Conservation (phyloP, 2,113 vertebrate species). For the Rhea americana region DNA sequence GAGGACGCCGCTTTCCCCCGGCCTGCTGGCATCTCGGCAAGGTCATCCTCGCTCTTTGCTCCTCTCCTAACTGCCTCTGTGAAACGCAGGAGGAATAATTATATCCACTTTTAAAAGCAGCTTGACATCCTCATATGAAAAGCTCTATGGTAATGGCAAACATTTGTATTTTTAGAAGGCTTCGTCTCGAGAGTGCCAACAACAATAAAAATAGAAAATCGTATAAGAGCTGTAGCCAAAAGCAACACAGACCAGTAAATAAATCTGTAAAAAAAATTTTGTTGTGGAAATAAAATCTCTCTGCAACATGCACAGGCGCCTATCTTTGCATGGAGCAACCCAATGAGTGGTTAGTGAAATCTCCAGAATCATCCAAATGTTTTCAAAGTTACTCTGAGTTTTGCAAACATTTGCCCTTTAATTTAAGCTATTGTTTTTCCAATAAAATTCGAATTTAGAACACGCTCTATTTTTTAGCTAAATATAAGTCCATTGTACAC, state of each 20-base stretch:
- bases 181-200: conserved; percentile 16
- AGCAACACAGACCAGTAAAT: conserved; percentile 6
- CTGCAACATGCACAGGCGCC: neutral
- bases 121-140: neutral
- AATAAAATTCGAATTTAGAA: conserved; percentile 29
- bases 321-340: neutral
- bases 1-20: neutral
- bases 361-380: neutral
- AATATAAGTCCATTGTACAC: conserved; percentile 59
- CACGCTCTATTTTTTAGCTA: conserved; percentile 30
- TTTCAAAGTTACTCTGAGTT: neutral
- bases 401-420: conserved; percentile 39
- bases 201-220: conserved; percentile 38
- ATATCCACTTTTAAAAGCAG: neutral
- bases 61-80: neutral
- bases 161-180: conserved; percentile 52
- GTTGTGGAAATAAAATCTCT: conserved; percentile 24
- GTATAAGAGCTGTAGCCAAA: neutral
- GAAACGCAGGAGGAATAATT: neutral
- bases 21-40: rapidly evolving
- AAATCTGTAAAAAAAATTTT: neutral
- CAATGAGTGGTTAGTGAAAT: neutral
- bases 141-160: neutral
- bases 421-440: conserved; percentile 50
- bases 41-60: neutral